Base-by-base conservation (phyloP, 1,140 invertebrate species). In the Drosophila nasuta region DNA sequence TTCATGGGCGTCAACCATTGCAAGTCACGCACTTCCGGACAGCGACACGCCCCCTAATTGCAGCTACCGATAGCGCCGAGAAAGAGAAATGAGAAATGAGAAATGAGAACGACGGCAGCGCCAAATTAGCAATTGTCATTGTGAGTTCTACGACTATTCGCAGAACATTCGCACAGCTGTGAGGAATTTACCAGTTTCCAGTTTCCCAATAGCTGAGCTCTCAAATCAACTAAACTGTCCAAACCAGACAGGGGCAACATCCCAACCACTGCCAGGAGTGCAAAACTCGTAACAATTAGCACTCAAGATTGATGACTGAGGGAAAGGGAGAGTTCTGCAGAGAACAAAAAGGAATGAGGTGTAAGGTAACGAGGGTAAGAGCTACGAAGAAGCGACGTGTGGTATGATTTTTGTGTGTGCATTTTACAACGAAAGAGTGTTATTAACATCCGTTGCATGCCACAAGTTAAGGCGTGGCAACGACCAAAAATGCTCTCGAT, bases 11-110 rank as follows among this genome's bases (percentile, higher is more conserved):
- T 71, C 51, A 58, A 65, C 15, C n/a, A 57, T 59, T 79, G 78
- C 80, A 82, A 89, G 83, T 83, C 83, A 87, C 83, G 83, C 85
- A 87, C 85, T 87, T 87, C 83, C 83, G 79, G 77, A 57, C 60
- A n/a, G 15, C 52, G 78, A 72, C 85, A 88, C 83, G 85, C 83
- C 85, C 63, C 17, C 80, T 82, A 73, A 70, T 75, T 78, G 83
- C 81, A 78, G 73, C 56, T 30, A 56, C 43, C 38, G 28, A 58
- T 58, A 58, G 56, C 17, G 41, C 35, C 15, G 13, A 5, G 2
- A 38, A 7, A 57, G n/a, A 20, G 54, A 20, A 25, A 35, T 49
- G 60, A 41, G 54, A 20, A 25, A 35, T 49, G 60, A 41, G 43
- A 41, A 48, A 1, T 20, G 48, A 52, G 77, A 46, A 41, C 6